These are phyloP conservation scores for Drosophila yooni DNA, from an alignment of 2,888 invertebrate species.

Conservation along the genomic window DNA sequence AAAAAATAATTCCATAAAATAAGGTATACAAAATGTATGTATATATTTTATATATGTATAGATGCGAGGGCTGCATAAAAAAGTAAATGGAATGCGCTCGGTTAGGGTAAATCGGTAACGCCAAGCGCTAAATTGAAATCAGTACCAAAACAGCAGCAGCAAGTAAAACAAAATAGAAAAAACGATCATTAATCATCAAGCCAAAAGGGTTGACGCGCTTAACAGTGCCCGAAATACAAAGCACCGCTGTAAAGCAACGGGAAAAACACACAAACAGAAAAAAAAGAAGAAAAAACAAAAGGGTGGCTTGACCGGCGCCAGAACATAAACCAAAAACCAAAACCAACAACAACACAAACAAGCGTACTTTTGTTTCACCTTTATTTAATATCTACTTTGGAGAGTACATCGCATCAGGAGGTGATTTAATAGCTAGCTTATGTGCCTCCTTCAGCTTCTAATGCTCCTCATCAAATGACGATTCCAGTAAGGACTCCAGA, in stretches of 20 bases:
- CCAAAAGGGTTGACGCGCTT: conserved; percentile 75
- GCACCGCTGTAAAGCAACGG: conserved; percentile 25
- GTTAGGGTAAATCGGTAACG: conserved; percentile 32
- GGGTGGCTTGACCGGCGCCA: conserved; percentile 66
- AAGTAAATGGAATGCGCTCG: neutral
- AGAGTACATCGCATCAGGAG: neutral
- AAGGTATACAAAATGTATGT: neutral
- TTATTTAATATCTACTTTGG: conserved; percentile 15
- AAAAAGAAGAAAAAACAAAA: conserved; percentile 23
- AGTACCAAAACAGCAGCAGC: conserved; percentile 62
- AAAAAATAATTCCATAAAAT: neutral
- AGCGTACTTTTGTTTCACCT: conserved; percentile 2
- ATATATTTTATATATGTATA: neutral
- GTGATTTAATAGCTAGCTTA: conserved; percentile 10
- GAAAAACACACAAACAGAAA: neutral
- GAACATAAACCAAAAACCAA: conserved; percentile 23
- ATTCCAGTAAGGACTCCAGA: conserved; percentile 41
- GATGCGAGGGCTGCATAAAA: neutral
- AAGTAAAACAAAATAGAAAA: conserved; percentile 57
- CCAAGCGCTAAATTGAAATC: conserved; percentile 72
- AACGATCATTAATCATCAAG: conserved; percentile 73
- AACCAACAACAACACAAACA: conserved; percentile 3
- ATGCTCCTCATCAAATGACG: conserved; percentile 41
- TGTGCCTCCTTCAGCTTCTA: neutral
- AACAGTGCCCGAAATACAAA: conserved; percentile 57